These are phyloP conservation scores for Operophtera brumata DNA, from an alignment of 2,888 invertebrate genomes.

Conservation along the genomic window DNA sequence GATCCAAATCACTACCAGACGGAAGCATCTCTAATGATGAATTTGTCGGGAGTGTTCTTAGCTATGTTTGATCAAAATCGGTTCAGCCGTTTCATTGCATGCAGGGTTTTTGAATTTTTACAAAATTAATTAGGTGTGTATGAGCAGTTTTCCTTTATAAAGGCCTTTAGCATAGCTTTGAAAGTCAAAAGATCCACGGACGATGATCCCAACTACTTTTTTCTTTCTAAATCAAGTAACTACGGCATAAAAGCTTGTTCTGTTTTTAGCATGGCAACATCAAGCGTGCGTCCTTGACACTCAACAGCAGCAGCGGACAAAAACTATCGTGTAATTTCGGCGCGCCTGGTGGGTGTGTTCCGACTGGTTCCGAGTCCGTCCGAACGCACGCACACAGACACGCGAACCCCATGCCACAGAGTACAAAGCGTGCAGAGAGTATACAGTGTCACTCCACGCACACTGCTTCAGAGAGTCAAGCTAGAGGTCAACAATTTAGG, in stretches of 20 bases:
- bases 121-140: not conserved
- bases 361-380: too few relatives aligned
- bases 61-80: too few relatives aligned
- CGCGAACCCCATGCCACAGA: constrained; percentile 50
- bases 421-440: constrained; percentile 36
- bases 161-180: constrained; percentile 8
- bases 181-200: constrained; percentile 12
- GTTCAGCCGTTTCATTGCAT: too few relatives aligned
- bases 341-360: constrained; percentile 72
- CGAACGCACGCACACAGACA: constrained; percentile 44
- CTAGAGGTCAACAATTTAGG: constrained; percentile 36
- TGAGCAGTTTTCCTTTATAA: not conserved
- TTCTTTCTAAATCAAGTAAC: constrained; percentile 27
- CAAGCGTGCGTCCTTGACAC: constrained; percentile 72
- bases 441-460: constrained; percentile 19
- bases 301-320: constrained; percentile 71
- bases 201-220: constrained; percentile 18
- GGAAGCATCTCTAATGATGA: too few relatives aligned
- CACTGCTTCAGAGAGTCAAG: constrained; percentile 24
- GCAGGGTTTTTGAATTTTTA: too few relatives aligned
- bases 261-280: constrained; percentile 55
- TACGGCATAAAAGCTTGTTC: constrained; percentile 29
- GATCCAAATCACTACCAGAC: too few relatives aligned
- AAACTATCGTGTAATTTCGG: constrained; percentile 73
- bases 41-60: too few relatives aligned